Conservation (phyloP, 2,113 vertebrate species). For the Trematomus loennbergii region DNA sequence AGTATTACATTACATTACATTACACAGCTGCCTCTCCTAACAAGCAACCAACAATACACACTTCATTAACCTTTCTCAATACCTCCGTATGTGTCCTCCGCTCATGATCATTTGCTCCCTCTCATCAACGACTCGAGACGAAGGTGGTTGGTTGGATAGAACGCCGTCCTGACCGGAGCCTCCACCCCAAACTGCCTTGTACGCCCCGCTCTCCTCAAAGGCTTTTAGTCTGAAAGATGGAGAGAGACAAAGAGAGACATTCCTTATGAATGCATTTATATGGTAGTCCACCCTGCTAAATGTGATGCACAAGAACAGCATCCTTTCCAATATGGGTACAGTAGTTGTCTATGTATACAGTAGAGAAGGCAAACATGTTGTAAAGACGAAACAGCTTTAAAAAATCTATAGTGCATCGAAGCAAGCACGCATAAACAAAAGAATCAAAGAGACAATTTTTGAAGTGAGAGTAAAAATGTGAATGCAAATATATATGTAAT, state of each 20-base stretch:
- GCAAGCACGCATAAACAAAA: conserved; percentile 11
- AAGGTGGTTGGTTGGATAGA: conserved; percentile 84
- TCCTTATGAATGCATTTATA: neutral
- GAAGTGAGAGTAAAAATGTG: no score
- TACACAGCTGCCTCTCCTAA: conserved; percentile 24
- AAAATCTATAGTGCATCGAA: neutral
- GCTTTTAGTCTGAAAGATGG: conserved; percentile 79
- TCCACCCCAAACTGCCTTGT: conserved; percentile 85
- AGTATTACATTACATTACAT: conserved; percentile 4
- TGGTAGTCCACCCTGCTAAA: neutral
- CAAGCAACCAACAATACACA: neutral
- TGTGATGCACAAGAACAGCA: neutral
- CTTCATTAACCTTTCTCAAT: conserved; percentile 13
- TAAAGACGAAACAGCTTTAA: neutral
- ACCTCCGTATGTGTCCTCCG: conserved; percentile 86
- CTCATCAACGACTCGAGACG: conserved; percentile 83
- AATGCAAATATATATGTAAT: no score
- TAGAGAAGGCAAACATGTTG: neutral
- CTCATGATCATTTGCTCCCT: conserved; percentile 88
- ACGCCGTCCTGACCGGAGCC: conserved; percentile 80
- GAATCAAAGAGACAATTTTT: no score
- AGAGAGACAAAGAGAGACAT: neutral
- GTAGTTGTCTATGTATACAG: neutral
- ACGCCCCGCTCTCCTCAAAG: conserved; percentile 81
- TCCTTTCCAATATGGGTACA: no score